A percentile compares a stretch with the other conserved stretches of the same genome.
Evolutionary conservation across 2,113 vertebrate species (phyloP).

Genomic region (Vombatus ursinus): DNA sequence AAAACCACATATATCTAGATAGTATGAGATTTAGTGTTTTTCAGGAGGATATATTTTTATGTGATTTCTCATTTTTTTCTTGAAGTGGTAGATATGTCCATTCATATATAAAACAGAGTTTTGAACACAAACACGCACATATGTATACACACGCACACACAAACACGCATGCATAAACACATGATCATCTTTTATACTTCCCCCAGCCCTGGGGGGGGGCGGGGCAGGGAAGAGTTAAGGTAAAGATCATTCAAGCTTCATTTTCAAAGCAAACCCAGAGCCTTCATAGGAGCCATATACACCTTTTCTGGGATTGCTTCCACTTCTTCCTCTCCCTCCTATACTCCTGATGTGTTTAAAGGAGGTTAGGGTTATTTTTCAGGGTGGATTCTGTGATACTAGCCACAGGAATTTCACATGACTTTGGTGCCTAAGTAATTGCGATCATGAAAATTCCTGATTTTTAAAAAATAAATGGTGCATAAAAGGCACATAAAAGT

Average conservation of each 20-base stretch:
- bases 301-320: constrained; percentile 68
- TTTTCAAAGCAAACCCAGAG: constrained; percentile 64
- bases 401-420: constrained; percentile 69
- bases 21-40: background rate
- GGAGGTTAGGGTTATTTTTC: constrained; percentile 59
- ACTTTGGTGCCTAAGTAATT: constrained; percentile 78
- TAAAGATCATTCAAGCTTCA: constrained; percentile 5
- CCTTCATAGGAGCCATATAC: constrained; percentile 64
- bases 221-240: constrained; percentile 29
- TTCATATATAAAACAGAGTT: background rate
- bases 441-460: constrained; percentile 79
- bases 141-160: background rate
- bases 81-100: background rate
- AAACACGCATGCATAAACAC: background rate
- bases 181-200: background rate
- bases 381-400: constrained; percentile 67
- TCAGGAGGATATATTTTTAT: background rate
- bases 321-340: constrained; percentile 59
- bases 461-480: constrained; percentile 83
- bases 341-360: constrained; percentile 72
- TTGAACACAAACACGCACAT: background rate
- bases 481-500: constrained; percentile 81
- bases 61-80: background rate
- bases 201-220: background rate
- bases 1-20: background rate